Evolutionary conservation across 2,888 invertebrate genomes (phyloP).

Genomic region (Hirudinaria manillensis): DNA sequence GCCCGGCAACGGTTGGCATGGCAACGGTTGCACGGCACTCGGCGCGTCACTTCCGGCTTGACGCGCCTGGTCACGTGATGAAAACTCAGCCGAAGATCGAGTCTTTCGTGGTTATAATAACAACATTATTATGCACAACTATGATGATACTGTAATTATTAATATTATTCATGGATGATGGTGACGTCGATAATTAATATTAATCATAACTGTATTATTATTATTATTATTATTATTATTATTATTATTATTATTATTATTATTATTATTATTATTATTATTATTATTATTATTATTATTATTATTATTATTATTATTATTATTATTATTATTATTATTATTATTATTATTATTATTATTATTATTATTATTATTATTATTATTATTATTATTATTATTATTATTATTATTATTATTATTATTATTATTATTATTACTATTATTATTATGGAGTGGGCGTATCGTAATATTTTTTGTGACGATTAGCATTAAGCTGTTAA

Average conservation of each 20-base stretch:
- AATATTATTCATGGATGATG: background rate
- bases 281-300: conserved; percentile 9
- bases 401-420: conserved; percentile 9
- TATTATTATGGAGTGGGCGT: background rate
- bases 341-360: conserved; percentile 9
- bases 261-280: conserved; percentile 9
- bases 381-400: conserved; percentile 9
- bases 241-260: conserved; percentile 12
- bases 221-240: conserved; percentile 8
- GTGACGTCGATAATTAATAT: background rate
- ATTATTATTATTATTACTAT: conserved; percentile 9
- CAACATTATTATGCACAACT: background rate
- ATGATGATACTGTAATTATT: background rate
- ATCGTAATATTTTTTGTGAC: too few species aligned
- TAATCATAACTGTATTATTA: background rate
- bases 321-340: conserved; percentile 9
- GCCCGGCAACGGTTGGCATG: too few species aligned
- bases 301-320: conserved; percentile 12
- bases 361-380: conserved; percentile 12
- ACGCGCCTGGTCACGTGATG: too few species aligned
- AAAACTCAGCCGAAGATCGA: too few species aligned
- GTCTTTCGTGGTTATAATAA: too few species aligned
- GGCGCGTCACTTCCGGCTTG: too few species aligned
- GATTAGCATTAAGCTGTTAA: too few species aligned
- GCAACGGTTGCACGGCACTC: too few species aligned